These are phyloP conservation scores for Bambusicola thoracicus DNA, from an alignment of 2,113 vertebrate species.

Conservation along the genomic window DNA sequence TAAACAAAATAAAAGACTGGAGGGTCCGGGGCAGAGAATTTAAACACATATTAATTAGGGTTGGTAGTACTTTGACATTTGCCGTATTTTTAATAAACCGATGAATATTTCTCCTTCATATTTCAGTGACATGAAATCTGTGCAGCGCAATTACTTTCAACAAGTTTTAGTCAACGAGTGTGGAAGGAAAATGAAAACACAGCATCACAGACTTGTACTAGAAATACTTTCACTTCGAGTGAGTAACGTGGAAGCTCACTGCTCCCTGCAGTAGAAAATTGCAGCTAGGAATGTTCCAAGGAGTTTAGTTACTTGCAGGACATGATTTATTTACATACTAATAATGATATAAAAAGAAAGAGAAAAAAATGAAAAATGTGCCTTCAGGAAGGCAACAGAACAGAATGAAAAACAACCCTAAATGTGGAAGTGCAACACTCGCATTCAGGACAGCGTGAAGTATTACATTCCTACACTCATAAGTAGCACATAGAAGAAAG, in stretches of 20 bases:
- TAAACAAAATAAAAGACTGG: constrained; percentile 75
- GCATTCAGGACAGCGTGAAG: neutral
- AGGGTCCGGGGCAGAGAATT: constrained; percentile 63
- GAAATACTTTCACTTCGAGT: neutral
- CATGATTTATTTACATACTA: neutral
- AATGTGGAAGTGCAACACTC: neutral
- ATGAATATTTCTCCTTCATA: constrained; percentile 68
- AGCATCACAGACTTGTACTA: neutral
- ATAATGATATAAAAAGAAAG: neutral
- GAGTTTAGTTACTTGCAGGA: constrained; percentile 33
- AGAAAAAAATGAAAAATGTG: neutral
- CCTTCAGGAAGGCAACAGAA: neutral
- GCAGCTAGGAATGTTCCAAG: neutral
- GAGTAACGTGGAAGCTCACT: neutral
- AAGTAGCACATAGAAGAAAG: neutral
- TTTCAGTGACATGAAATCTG: constrained; percentile 48
- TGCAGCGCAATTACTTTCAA: constrained; percentile 65
- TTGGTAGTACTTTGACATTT: constrained; percentile 62
- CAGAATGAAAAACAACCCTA: neutral
- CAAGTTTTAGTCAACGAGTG: constrained; percentile 15
- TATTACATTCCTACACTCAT: neutral
- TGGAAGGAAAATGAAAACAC: constrained; percentile 13
- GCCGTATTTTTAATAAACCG: constrained; percentile 69
- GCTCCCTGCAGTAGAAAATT: neutral
- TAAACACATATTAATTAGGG: constrained; percentile 75